Conservation (phyloP, 2,888 invertebrate species). For the Fissipunctia ypsillon region DNA sequence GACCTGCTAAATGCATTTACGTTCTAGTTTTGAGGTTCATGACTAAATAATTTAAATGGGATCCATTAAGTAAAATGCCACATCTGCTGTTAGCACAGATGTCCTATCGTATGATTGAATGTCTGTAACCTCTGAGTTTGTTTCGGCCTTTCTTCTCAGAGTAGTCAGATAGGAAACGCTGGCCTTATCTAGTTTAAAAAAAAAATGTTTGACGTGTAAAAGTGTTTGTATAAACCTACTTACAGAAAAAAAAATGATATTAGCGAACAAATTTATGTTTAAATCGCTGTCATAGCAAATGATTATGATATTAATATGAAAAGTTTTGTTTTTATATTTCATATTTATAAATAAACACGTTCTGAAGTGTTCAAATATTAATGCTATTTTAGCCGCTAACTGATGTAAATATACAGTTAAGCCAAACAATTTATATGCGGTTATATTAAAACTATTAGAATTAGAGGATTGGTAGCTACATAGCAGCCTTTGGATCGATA, state of each 20-base stretch:
- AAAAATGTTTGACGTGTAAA: too few species aligned
- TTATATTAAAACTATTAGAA: conserved; percentile 14
- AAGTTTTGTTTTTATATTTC: too few species aligned
- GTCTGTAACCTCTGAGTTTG: too few species aligned
- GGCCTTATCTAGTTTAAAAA: too few species aligned
- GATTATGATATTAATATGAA: not conserved
- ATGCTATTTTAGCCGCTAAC: conserved; percentile 7
- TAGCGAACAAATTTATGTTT: not conserved
- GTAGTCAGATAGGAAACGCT: too few species aligned
- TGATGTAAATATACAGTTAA: conserved; percentile 11
- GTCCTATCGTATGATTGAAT: not conserved
- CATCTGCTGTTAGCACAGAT: not conserved
- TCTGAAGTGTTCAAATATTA: conserved; percentile 11
- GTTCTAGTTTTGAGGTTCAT: not conserved
- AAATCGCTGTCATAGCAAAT: not conserved
- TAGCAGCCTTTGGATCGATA: not conserved
- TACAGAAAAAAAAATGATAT: too few species aligned
- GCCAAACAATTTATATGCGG: conserved; percentile 14
- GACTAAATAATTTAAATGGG: not conserved
- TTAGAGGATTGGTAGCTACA: conserved; percentile 1
- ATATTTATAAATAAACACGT: too few species aligned
- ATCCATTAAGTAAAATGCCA: not conserved
- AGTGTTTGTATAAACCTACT: too few species aligned
- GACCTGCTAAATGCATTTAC: not conserved
- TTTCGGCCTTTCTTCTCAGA: too few species aligned